Evolutionary conservation across 2,113 vertebrate species (phyloP).

Genomic region (Onychostruthus taczanowskii): DNA sequence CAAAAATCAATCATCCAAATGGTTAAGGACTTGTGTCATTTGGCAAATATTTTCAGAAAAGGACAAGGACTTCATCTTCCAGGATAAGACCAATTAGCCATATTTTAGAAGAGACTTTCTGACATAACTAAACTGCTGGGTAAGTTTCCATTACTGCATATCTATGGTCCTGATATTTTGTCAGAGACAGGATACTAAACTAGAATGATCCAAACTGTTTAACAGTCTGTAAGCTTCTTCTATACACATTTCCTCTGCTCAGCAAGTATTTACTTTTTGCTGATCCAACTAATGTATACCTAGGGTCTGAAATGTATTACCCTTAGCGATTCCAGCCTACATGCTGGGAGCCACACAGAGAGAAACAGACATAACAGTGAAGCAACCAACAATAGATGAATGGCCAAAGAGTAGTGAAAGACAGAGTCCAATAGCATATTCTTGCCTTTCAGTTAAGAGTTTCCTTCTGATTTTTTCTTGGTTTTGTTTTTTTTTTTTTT

Average conservation of each 20-base stretch:
- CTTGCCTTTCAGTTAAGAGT: neutral
- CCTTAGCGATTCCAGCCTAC: neutral
- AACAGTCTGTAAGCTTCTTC: conserved; percentile 16
- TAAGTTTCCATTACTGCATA: conserved; percentile 23
- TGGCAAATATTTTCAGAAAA: neutral
- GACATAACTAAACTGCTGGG: neutral
- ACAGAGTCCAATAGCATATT: neutral
- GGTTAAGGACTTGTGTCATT: neutral
- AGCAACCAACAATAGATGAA: conserved; percentile 6
- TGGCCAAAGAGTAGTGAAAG: conserved; percentile 1
- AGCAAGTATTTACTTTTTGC: conserved; percentile 40
- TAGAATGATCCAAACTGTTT: conserved; percentile 39
- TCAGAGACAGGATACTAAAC: conserved; percentile 10
- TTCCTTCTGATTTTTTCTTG: neutral
- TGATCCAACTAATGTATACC: conserved; percentile 49
- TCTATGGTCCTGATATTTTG: conserved; percentile 15
- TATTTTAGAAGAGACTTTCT: neutral
- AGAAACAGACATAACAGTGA: conserved; percentile 2
- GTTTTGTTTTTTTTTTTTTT: neutral
- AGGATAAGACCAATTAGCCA: neutral
- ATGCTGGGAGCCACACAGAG: neutral
- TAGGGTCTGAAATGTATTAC: conserved; percentile 14
- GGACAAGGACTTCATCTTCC: neutral
- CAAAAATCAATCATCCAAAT: neutral
- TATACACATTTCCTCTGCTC: conserved; percentile 31